phyloP scores from a whole-genome alignment of 2,888 invertebrate genomes.

The Orthosia gracilis region DNA sequence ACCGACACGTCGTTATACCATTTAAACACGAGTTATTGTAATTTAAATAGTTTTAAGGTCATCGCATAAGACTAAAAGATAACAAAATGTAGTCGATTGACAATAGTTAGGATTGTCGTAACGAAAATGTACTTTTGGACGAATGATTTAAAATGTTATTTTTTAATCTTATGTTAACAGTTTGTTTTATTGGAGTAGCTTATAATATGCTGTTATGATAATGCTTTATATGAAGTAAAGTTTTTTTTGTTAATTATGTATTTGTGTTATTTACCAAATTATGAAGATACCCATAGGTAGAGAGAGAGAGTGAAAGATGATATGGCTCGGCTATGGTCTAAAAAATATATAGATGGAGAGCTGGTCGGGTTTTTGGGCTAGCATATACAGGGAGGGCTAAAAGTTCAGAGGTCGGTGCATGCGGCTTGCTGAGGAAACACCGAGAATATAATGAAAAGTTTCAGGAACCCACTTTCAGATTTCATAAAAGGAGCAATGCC shows the following conservation, averaged over 20 bases:
- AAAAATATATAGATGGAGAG: too few species aligned
- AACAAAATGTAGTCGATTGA: slow-evolving; percentile 55
- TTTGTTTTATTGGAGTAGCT: slow-evolving; percentile 72
- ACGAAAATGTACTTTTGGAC: slow-evolving; percentile 54
- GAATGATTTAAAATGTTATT: slow-evolving; percentile 63
- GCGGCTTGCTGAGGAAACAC: too few species aligned
- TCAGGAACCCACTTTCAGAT: too few species aligned
- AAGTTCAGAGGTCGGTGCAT: too few species aligned
- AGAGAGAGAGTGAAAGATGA: too few species aligned
- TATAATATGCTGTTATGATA: slow-evolving; percentile 79
- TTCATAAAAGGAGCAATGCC: too few species aligned
- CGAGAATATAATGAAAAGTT: too few species aligned
- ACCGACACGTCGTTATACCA: slow-evolving; percentile 34
- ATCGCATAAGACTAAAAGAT: slow-evolving; percentile 57
- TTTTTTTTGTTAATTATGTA: slow-evolving; percentile 78
- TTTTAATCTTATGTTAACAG: slow-evolving; percentile 65
- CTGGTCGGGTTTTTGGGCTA: too few species aligned
- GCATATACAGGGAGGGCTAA: too few species aligned
- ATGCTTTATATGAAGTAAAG: slow-evolving; percentile 83
- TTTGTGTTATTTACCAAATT: slow-evolving; percentile 69
- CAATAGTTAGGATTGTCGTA: slow-evolving; percentile 49
- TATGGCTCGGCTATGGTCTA: too few species aligned
- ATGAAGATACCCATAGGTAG: neutral
- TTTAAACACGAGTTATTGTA: slow-evolving; percentile 44
- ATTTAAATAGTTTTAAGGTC: slow-evolving; percentile 59